phyloP scores from a whole-genome alignment of 2,113 vertebrate genomes.

The Rhizomys pruinosus region DNA sequence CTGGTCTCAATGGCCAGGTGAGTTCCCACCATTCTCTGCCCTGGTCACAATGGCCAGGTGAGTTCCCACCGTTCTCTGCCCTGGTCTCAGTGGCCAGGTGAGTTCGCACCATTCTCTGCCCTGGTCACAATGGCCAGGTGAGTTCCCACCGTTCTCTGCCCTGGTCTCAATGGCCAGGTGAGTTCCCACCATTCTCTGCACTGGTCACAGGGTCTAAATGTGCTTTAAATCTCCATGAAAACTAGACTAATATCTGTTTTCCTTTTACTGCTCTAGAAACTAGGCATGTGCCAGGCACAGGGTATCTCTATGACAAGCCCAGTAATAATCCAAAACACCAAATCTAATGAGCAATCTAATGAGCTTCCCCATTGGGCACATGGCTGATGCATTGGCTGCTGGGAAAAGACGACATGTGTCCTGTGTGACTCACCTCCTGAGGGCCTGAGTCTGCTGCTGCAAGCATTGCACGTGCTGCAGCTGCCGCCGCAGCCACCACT shows the following conservation, averaged over 20 bases:
- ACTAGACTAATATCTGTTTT: no score
- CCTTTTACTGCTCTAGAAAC: neutral
- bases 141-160: no score
- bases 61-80: no score
- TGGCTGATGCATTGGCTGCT: neutral
- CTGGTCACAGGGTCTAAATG: rapidly evolving
- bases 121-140: no score
- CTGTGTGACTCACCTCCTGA: neutral
- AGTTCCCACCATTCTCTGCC: no score
- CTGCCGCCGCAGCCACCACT: no score
- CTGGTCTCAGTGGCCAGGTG: neutral
- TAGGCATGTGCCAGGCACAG: neutral
- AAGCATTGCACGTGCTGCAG: no score
- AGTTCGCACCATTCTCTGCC: no score
- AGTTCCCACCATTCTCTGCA: no score
- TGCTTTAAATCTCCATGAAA: neutral
- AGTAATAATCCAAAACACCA: neutral
- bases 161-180: neutral
- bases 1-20: neutral
- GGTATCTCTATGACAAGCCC: rapidly evolving
- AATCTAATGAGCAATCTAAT: neutral
- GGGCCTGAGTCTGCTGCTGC: neutral
- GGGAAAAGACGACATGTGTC: neutral
- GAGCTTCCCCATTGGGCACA: neutral
- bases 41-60: no score